A percentile compares a stretch with the other conserved stretches of the same genome.
These are phyloP conservation scores for Sylvicapra grimmia DNA, from an alignment of 2,113 vertebrate species.

Conservation along the genomic window DNA sequence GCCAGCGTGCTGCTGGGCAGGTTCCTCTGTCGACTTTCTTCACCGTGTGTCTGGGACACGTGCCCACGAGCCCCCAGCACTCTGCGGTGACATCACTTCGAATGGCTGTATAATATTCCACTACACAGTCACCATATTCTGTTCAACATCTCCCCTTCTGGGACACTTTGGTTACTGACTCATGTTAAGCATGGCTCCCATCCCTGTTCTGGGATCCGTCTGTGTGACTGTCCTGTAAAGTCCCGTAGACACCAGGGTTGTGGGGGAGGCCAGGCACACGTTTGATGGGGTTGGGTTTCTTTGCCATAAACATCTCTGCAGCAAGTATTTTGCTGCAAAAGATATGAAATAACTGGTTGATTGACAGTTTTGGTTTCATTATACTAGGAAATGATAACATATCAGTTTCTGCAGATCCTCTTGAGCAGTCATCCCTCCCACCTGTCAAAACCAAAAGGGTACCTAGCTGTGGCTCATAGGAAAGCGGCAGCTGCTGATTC, in stretches of 20 bases:
- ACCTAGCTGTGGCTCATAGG: not conserved
- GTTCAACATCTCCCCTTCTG: not conserved
- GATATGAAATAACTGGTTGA: not conserved
- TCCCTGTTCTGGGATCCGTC: not conserved
- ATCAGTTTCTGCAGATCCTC: not conserved
- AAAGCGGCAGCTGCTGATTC: not conserved
- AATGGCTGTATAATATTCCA: not conserved
- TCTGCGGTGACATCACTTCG: not conserved
- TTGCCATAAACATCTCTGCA: not conserved
- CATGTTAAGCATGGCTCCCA: not conserved
- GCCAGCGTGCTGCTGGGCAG: accelerated
- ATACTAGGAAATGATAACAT: not conserved
- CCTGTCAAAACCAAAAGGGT: not conserved
- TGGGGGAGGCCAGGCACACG: not conserved
- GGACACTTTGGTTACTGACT: not conserved
- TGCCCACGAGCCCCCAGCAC: too few species aligned
- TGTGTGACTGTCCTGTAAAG: accelerated
- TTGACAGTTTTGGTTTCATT: not conserved
- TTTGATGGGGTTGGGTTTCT: not conserved
- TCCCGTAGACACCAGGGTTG: not conserved
- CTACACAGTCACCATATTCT: accelerated
- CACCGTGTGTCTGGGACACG: not conserved
- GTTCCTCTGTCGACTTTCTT: not conserved
- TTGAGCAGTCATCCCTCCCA: not conserved
- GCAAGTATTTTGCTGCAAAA: not conserved